A percentile compares a stretch with the other conserved stretches of the same genome.
Evolutionary conservation across 1,140 invertebrate species (phyloP).

Genomic region (Mycetomoellerius zeteki): DNA sequence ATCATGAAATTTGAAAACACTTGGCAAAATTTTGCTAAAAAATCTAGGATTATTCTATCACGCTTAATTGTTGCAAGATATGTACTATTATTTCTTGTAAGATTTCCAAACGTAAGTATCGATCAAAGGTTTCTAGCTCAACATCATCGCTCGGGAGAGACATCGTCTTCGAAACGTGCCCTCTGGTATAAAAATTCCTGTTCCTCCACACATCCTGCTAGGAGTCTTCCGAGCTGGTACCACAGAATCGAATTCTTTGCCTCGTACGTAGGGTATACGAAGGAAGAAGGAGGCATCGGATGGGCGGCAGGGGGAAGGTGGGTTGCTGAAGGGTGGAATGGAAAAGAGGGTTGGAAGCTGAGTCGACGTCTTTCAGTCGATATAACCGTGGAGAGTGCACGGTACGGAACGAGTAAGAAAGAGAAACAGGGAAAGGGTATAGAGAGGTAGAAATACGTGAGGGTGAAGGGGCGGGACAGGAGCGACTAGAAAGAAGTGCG

Average conservation of each 20-base stretch:
- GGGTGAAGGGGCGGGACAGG: not conserved
- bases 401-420: conserved; percentile 51
- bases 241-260: conserved; percentile 80
- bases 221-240: conserved; percentile 68
- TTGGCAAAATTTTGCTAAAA: not conserved
- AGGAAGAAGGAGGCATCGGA: conserved; percentile 43
- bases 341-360: conserved; percentile 82
- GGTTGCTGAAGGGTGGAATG: conserved; percentile 73
- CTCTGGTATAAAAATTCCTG: conserved; percentile 72
- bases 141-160: conserved; percentile 53
- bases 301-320: conserved; percentile 17
- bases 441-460: conserved; percentile 43
- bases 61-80: not conserved
- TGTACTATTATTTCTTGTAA: not conserved
- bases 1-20: not conserved
- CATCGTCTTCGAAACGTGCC: conserved; percentile 53
- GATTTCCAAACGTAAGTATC: conserved; percentile 19
- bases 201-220: conserved; percentile 59
- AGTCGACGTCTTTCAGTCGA: conserved; percentile 84
- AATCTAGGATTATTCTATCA: conserved; percentile 16
- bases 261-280: conserved; percentile 66
- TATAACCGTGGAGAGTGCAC: conserved; percentile 69
- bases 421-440: conserved; percentile 60
- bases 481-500: conserved; percentile 57
- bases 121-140: conserved; percentile 48